Base-by-base conservation (phyloP, 2,888 invertebrate species). In the Acanthosepion lycidas region DNA sequence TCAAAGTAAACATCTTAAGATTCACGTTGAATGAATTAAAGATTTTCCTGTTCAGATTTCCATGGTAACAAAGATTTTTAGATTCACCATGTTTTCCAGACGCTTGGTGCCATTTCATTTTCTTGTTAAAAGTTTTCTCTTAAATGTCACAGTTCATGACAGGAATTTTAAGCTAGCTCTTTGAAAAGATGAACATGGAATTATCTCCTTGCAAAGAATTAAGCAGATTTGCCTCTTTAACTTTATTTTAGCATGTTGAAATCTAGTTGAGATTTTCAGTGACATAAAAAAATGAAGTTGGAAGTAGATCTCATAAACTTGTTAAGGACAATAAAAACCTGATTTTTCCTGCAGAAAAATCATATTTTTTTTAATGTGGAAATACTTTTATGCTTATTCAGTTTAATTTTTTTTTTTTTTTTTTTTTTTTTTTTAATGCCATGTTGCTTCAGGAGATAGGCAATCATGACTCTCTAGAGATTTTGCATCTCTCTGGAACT, bases 131-230 rank as follows among this genome's bases (percentile, higher is more conserved):
- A 78, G n/a, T 78, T 78, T n/a, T 78, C 78, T 33, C n/a, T 78
- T 12, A 78, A 78, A 78, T 78, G 78, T 78, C 78, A 78, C 78
- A n/a, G 78, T 33, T 78, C 78, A 78, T 78, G 78, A n/a, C 78
- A n/a, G 33, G 78, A 78, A 78, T 78, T 33, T 78, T 33, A 59
- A 59, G 23, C 6, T 23, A 59, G 23, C 59, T 20, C 59, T 59
- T 23, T n/a, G 78, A 15, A 78, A 9, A 78, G 78, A 78, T n/a
- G 78, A 78, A 78, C 78, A 78, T 78, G n/a, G 78, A 78, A 78
- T 78, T 78, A 78, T 78, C 78, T 78, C n/a, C 78, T 78, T n/a
- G n/a, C n/a, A 78, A 33, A 78, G 78, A n/a, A 78, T 78, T 78
- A n/a, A n/a, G 78, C 9, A n/a, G 78, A 20, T 78, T 78, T 15